Evolutionary conservation across 2,888 invertebrate species (phyloP).

Genomic region (Lepidochitona cinerea): DNA sequence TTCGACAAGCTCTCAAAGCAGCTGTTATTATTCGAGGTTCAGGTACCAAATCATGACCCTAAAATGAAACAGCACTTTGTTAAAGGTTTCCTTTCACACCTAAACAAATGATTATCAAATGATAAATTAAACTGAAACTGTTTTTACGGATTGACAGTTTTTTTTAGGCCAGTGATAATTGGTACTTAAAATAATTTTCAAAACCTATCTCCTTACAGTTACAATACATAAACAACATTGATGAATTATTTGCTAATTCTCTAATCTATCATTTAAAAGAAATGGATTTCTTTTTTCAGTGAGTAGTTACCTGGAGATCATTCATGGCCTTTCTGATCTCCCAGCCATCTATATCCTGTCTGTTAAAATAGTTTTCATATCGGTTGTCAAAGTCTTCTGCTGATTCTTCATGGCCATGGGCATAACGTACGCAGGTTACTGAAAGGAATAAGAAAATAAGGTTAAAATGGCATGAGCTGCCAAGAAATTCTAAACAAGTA

Average conservation of each 20-base stretch:
- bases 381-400: slow-evolving; percentile 58
- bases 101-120: neutral
- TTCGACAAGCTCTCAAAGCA: slow-evolving; percentile 90
- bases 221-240: too few species aligned
- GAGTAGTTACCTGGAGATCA: slow-evolving; percentile 77
- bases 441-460: neutral
- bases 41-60: slow-evolving; percentile 92
- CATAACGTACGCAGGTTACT: neutral
- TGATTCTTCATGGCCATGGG: slow-evolving; percentile 21
- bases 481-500: too few species aligned
- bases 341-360: slow-evolving; percentile 93
- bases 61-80: slow-evolving; percentile 69
- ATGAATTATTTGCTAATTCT: too few species aligned
- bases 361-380: slow-evolving; percentile 81
- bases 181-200: too few species aligned
- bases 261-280: too few species aligned
- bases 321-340: slow-evolving; percentile 82
- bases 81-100: neutral
- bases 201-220: too few species aligned
- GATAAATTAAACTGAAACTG: neutral
- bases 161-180: neutral
- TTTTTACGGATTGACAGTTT: neutral
- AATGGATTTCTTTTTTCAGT: too few species aligned
- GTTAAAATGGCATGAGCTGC: too few species aligned
- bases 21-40: slow-evolving; percentile 91